A percentile compares a stretch with the other conserved stretches of the same genome.
Conservation (phyloP, 1,140 invertebrate genomes). For the Heliconius himera region DNA sequence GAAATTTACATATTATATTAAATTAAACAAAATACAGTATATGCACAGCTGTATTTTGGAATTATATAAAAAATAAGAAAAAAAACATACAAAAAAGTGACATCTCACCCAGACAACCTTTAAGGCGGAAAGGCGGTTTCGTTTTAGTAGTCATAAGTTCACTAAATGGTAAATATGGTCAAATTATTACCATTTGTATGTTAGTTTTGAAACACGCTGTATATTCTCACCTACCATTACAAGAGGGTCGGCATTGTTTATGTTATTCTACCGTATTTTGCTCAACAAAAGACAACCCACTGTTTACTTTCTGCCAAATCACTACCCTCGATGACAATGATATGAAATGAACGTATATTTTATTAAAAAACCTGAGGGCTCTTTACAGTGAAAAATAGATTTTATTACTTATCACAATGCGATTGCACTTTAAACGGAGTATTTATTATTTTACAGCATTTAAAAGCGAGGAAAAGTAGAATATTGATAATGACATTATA, state of each 20-base stretch:
- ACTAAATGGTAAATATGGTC: too few relatives aligned
- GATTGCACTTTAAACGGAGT: not conserved
- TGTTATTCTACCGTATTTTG: slow-evolving; percentile 75
- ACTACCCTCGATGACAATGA: slow-evolving; percentile 68
- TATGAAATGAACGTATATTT: slow-evolving; percentile 76
- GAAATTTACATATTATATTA: too few relatives aligned
- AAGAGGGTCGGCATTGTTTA: slow-evolving; percentile 70
- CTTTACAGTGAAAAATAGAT: slow-evolving; percentile 24
- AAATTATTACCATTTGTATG: too few relatives aligned
- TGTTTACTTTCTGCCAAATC: slow-evolving; percentile 79
- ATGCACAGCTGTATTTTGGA: too few relatives aligned
- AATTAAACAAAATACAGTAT: too few relatives aligned
- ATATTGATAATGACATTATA: slow-evolving; percentile 51
- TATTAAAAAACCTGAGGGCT: slow-evolving; percentile 71
- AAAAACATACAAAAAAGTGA: too few relatives aligned
- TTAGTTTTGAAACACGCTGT: slow-evolving; percentile 49
- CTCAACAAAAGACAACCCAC: slow-evolving; percentile 64
- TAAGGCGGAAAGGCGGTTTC: too few relatives aligned
- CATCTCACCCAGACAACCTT: too few relatives aligned
- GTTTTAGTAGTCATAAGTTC: too few relatives aligned
- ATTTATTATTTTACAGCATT: slow-evolving; percentile 62
- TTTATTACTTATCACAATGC: slow-evolving; percentile 3
- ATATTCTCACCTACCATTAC: slow-evolving; percentile 61
- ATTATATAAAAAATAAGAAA: too few relatives aligned
- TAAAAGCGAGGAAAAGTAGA: slow-evolving; percentile 38